A percentile compares a stretch with the other conserved stretches of the same genome.
phyloP scores from a whole-genome alignment of 2,113 vertebrate genomes.

The Rhodinocichla rosea region DNA sequence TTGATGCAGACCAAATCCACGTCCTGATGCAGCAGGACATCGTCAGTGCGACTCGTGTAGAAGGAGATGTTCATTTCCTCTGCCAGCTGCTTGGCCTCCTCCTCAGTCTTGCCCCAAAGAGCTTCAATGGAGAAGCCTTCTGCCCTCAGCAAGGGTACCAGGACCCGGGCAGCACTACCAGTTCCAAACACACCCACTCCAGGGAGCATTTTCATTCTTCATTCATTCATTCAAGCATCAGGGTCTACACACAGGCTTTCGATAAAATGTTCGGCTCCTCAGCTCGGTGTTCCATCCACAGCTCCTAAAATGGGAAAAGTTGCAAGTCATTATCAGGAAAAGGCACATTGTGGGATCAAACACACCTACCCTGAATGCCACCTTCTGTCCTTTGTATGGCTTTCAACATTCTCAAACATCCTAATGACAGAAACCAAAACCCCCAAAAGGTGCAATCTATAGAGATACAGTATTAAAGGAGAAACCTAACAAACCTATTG shows the following conservation, averaged over 20 bases:
- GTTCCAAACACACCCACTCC: constrained; percentile 98
- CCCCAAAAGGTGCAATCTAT: not conserved
- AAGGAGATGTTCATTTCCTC: constrained; percentile 90
- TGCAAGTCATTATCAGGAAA: not conserved
- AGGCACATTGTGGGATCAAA: not conserved
- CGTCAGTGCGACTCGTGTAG: constrained; percentile 91
- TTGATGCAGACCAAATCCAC: constrained; percentile 97
- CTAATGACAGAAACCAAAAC: not conserved
- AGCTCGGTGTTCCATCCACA: not conserved
- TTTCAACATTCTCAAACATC: not conserved
- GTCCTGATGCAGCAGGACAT: constrained; percentile 91
- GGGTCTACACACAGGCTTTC: not conserved
- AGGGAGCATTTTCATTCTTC: constrained; percentile 85
- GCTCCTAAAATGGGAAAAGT: constrained; percentile 38
- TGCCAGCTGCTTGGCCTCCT: constrained; percentile 88
- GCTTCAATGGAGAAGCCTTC: constrained; percentile 94
- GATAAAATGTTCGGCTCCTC: not conserved
- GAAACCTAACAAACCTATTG: not conserved
- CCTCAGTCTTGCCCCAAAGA: constrained; percentile 91
- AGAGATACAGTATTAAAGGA: not conserved
- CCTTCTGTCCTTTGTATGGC: not conserved
- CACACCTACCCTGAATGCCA: not conserved
- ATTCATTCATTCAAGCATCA: constrained; percentile 24
- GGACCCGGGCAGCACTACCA: constrained; percentile 87
- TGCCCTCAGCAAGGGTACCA: constrained; percentile 89